Conservation (phyloP, 2,888 invertebrate genomes). For the Oligia latruncula region DNA sequence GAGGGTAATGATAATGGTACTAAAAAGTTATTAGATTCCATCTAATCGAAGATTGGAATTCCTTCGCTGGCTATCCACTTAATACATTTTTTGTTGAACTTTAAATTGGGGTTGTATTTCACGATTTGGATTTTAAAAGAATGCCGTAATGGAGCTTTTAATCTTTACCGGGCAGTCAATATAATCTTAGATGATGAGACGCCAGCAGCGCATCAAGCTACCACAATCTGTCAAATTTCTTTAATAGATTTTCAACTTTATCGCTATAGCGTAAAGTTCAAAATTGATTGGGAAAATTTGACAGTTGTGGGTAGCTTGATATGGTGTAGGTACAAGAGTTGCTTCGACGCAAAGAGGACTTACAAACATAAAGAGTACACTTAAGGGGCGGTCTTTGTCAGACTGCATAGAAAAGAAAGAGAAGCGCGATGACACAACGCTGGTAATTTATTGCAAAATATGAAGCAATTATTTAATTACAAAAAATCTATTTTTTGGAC, state of each 20-base stretch:
- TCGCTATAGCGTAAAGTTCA: no score
- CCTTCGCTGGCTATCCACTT: not conserved
- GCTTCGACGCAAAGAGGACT: not conserved
- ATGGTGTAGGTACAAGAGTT: not conserved
- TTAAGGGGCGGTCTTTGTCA: no score
- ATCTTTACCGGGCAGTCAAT: not conserved
- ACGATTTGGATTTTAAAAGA: not conserved
- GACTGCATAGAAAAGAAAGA: no score
- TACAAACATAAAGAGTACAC: not conserved
- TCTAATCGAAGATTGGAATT: constrained; percentile 4
- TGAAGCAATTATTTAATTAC: no score
- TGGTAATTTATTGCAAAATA: no score
- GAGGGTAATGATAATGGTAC: not conserved
- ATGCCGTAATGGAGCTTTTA: not conserved
- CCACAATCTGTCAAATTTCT: no score
- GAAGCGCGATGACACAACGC: no score
- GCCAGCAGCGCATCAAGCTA: no score
- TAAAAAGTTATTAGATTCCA: constrained; percentile 19
- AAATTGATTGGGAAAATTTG: no score
- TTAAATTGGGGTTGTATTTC: not conserved
- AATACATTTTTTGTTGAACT: not conserved
- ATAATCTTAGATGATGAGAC: not conserved
- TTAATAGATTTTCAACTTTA: no score
- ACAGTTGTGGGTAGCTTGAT: no score
- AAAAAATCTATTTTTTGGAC: no score